Conservation (phyloP, 2,797 vertebrate genomes). For the Melanotaenia boesemani region DNA sequence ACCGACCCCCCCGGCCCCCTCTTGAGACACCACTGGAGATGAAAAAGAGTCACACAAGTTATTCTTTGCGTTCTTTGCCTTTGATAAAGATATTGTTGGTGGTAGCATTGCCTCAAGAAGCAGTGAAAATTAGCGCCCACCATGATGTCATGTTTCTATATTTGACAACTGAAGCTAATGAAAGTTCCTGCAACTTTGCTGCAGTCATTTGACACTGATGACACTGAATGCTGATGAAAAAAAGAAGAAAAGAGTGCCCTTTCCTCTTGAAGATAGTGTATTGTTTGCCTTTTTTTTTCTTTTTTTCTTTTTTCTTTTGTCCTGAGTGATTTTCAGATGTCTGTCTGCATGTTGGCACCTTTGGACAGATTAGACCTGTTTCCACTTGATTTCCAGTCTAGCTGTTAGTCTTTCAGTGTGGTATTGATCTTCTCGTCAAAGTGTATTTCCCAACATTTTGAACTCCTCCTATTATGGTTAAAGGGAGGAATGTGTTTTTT, state of each 20-base stretch:
- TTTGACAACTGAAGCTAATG: background rate
- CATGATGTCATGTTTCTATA: background rate
- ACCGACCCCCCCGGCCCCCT: too few species aligned
- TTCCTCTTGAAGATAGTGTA: background rate
- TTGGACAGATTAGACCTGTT: background rate
- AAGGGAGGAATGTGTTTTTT: background rate
- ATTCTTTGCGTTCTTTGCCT: background rate
- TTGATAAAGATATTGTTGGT: background rate
- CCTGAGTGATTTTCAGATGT: constrained; percentile 3
- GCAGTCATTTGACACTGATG: background rate
- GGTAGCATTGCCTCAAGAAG: background rate
- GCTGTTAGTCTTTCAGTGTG: background rate
- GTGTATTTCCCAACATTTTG: background rate
- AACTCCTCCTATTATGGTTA: background rate
- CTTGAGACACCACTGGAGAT: too few species aligned
- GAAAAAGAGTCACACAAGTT: background rate
- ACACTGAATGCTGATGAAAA: background rate
- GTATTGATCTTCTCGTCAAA: constrained; percentile 28
- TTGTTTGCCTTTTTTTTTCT: background rate
- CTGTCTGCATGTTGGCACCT: background rate
- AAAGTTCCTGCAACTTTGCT: background rate
- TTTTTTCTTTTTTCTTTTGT: background rate
- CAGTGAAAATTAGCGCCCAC: background rate
- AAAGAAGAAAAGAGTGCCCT: too few species aligned
- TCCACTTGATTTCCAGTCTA: background rate